A percentile compares a stretch with the other conserved stretches of the same genome.
Evolutionary conservation across 2,888 invertebrate genomes (phyloP).

Genomic region (Schrankia costaestrigalis): DNA sequence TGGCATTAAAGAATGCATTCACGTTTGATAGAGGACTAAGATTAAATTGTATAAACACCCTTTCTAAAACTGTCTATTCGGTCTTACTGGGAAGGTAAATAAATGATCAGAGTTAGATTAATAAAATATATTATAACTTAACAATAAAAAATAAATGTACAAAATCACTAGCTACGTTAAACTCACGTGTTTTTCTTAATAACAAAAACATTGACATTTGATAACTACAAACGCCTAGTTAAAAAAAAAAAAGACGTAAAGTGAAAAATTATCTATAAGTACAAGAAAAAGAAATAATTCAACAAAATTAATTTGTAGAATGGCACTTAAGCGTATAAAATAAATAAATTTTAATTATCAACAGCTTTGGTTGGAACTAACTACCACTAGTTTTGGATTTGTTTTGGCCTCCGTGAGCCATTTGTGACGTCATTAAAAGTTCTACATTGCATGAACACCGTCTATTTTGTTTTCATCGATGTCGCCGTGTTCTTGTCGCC

Average conservation of each 20-base stretch:
- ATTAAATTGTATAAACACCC: no score
- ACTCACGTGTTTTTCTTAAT: conserved; percentile 34
- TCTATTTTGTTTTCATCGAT: conserved; percentile 58
- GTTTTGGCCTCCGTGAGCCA: conserved; percentile 28
- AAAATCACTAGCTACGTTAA: conserved; percentile 59
- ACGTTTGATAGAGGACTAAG: no score
- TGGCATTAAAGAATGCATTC: no score
- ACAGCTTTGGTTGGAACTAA: conserved; percentile 71
- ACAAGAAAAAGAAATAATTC: conserved; percentile 12
- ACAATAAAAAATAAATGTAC: conserved; percentile 22
- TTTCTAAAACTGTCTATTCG: no score
- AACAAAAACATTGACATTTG: conserved; percentile 29
- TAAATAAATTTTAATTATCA: conserved; percentile 49
- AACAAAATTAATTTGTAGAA: conserved; percentile 31
- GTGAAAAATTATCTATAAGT: conserved; percentile 11
- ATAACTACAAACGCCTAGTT: conserved; percentile 20
- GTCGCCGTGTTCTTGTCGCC: conserved; percentile 55
- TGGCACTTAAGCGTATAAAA: conserved; percentile 52
- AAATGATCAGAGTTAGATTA: conserved; percentile 3
- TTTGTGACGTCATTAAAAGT: conserved; percentile 16
- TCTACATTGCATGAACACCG: conserved; percentile 64
- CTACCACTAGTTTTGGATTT: conserved; percentile 72
- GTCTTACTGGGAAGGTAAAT: not conserved
- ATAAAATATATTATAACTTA: conserved; percentile 21
- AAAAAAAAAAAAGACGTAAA: conserved; percentile 11